A percentile compares a stretch with the other conserved stretches of the same genome.
These are phyloP conservation scores for Thysanoteuthis rhombus DNA, from an alignment of 2,888 invertebrate genomes.

Conservation along the genomic window DNA sequence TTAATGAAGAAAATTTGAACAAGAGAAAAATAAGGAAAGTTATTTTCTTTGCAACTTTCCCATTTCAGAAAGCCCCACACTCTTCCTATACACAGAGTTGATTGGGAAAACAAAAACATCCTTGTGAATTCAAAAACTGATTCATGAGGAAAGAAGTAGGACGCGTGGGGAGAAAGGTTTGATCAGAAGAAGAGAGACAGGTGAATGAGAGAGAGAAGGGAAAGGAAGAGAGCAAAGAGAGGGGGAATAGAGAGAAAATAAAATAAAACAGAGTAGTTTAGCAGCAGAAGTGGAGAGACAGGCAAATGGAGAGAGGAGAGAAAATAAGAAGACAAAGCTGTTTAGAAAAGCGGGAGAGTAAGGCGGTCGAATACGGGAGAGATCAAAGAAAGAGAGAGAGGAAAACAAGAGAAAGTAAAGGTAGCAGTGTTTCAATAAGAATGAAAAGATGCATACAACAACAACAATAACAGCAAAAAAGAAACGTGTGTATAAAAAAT, in stretches of 20 bases:
- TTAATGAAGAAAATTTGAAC: background rate
- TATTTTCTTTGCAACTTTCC: background rate
- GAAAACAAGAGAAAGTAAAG: background rate
- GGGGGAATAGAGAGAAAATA: background rate
- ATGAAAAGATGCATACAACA: background rate
- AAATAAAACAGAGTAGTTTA: background rate
- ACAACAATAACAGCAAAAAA: background rate
- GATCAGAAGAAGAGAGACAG: background rate
- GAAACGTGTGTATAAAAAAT: background rate
- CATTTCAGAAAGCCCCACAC: background rate
- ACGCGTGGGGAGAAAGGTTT: background rate
- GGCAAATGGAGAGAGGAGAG: background rate
- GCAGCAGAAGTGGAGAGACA: background rate
- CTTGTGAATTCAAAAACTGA: background rate
- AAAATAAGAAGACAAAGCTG: background rate
- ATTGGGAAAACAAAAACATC: background rate
- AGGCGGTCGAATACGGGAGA: background rate
- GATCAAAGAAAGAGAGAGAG: background rate
- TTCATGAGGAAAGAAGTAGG: background rate
- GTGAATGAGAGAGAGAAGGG: background rate
- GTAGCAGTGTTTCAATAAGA: background rate
- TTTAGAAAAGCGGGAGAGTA: background rate
- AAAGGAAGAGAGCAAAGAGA: background rate
- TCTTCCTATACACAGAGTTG: background rate
- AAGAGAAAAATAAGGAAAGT: background rate